These are phyloP conservation scores for Pseudorectes ferrugineus DNA, from an alignment of 2,113 vertebrate species.

Conservation along the genomic window DNA sequence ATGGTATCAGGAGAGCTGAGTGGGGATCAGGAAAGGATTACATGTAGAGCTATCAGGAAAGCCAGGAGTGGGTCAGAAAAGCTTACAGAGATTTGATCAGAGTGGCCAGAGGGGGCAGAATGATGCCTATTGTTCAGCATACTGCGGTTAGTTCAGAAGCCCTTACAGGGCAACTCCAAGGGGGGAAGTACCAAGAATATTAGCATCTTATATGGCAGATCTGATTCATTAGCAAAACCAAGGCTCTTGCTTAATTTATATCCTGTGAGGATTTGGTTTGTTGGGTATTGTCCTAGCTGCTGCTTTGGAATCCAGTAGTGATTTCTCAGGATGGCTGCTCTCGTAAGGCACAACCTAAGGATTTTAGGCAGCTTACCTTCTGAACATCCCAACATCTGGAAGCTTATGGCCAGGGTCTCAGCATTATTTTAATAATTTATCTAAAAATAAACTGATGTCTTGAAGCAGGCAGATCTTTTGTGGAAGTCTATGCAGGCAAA, in stretches of 20 bases:
- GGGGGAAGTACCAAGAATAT: not conserved
- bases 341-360: not conserved
- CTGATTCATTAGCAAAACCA: not conserved
- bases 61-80: not conserved
- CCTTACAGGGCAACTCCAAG: not conserved
- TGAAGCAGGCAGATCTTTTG: not conserved
- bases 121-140: not conserved
- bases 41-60: not conserved
- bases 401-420: not conserved
- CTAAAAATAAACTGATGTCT: not conserved
- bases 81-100: conserved; percentile 12
- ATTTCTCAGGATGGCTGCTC: not conserved
- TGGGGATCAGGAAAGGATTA: conserved; percentile 17
- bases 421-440: not conserved
- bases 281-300: not conserved
- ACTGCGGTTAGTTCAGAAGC: not conserved
- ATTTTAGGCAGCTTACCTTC: not conserved
- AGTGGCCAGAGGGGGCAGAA: not conserved
- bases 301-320: not conserved
- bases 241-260: not conserved
- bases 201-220: not conserved
- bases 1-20: conserved; percentile 9
- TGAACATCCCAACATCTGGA: not conserved
- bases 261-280: not conserved
- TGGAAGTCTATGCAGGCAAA: not conserved